These are phyloP conservation scores for Drosophila dunni DNA, from an alignment of 1,140 invertebrate genomes.

Conservation along the genomic window DNA sequence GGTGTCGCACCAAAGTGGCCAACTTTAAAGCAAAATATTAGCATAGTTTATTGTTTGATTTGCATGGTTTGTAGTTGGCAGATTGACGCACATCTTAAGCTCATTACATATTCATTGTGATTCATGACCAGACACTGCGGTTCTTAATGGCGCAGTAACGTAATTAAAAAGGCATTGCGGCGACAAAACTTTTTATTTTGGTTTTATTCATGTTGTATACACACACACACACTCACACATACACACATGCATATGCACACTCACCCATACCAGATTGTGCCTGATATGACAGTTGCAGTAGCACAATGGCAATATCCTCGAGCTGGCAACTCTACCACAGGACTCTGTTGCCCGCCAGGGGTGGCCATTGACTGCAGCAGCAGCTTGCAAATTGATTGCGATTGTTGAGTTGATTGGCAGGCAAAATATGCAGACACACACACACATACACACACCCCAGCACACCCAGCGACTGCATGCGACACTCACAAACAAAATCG, in stretches of 20 bases:
- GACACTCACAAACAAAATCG: constrained; percentile 74
- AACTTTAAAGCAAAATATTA: constrained; percentile 35
- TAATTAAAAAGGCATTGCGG: constrained; percentile 79
- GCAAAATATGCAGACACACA: constrained; percentile 60
- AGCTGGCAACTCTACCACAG: constrained; percentile 20
- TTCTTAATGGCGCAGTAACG: constrained; percentile 75
- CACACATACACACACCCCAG: constrained; percentile 4
- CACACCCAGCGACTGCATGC: constrained; percentile 58
- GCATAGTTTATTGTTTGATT: constrained; percentile 4
- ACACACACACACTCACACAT: constrained; percentile 23
- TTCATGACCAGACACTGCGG: constrained; percentile 58
- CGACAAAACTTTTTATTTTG: constrained; percentile 50
- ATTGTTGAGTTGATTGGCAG: constrained; percentile 83
- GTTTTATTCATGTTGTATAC: constrained; percentile 55
- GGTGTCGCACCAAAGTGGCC: constrained; percentile 46
- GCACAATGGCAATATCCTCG: constrained; percentile 62
- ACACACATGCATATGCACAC: neutral
- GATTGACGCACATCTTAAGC: constrained; percentile 39
- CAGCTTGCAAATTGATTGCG: constrained; percentile 78
- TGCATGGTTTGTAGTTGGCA: neutral
- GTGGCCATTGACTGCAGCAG: constrained; percentile 38
- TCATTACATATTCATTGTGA: constrained; percentile 49
- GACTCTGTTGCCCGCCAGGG: neutral
- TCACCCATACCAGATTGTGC: constrained; percentile 48
- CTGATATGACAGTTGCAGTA: constrained; percentile 72